Percentiles rank a stretch among this genome's conserved stretches.
Evolutionary conservation across 2,113 vertebrate genomes (phyloP).

Genomic region (Antechinus stuartii): DNA sequence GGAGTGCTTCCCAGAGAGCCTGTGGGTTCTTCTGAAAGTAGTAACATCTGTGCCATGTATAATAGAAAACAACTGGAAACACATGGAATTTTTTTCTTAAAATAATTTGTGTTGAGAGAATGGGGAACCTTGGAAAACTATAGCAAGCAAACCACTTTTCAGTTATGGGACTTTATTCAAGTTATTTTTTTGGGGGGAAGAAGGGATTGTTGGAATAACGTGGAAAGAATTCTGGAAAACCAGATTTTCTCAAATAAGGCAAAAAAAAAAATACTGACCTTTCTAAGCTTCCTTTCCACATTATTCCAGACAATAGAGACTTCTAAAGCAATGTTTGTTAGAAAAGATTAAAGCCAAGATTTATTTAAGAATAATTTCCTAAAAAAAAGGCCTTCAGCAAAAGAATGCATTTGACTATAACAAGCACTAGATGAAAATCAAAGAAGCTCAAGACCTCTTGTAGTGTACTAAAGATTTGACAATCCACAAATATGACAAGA

Average conservation of each 20-base stretch:
- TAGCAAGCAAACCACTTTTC: conserved; percentile 53
- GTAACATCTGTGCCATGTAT: conserved; percentile 75
- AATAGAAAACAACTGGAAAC: conserved; percentile 73
- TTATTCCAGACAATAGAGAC: conserved; percentile 48
- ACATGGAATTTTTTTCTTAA: conserved; percentile 66
- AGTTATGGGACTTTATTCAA: conserved; percentile 43
- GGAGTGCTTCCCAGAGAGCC: conserved; percentile 79
- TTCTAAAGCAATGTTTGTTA: conserved; percentile 38
- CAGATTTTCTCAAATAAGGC: conserved; percentile 42
- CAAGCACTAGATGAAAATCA: conserved; percentile 50
- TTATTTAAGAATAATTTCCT: conserved; percentile 51
- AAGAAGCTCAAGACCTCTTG: background rate
- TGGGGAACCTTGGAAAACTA: conserved; percentile 72
- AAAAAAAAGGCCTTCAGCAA: conserved; percentile 49
- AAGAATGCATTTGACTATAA: conserved; percentile 63
- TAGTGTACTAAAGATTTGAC: background rate
- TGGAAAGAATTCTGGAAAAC: conserved; percentile 69
- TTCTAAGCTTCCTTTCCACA: conserved; percentile 20
- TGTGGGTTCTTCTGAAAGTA: conserved; percentile 81
- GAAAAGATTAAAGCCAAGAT: conserved; percentile 51
- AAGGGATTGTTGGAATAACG: conserved; percentile 64
- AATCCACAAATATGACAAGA: conserved; percentile 22
- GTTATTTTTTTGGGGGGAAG: conserved; percentile 65
- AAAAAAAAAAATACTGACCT: conserved; percentile 58
- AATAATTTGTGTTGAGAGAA: conserved; percentile 67